phyloP scores from a whole-genome alignment of 2,113 vertebrate genomes.

The Eleginops maclovinus region DNA sequence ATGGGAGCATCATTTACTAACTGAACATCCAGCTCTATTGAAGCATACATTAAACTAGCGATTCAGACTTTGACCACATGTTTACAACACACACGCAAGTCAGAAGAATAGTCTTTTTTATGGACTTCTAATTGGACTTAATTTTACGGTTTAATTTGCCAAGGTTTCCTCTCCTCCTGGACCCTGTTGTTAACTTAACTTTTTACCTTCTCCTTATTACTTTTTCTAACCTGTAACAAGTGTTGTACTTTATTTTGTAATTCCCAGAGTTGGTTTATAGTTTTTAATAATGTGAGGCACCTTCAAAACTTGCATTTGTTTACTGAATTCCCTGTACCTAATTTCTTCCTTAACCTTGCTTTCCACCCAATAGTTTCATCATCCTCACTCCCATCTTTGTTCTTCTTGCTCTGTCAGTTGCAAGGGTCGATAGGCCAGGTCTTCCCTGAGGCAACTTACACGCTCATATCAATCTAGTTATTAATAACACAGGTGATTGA shows the following conservation, averaged over 20 bases:
- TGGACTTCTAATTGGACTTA: no score
- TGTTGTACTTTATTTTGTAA: neutral
- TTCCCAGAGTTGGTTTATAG: neutral
- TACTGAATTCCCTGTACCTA: neutral
- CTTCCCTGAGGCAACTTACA: constrained; percentile 28
- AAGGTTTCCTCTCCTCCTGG: neutral
- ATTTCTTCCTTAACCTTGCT: constrained; percentile 7
- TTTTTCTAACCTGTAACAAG: neutral
- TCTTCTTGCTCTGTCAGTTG: constrained; percentile 25
- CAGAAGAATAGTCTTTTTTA: no score
- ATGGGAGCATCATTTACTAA: no score
- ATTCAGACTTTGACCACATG: no score
- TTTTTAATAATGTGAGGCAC: neutral
- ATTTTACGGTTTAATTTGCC: neutral
- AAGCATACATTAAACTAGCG: no score
- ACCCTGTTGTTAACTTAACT: neutral
- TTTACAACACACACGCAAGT: no score
- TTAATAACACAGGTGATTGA: constrained; percentile 57
- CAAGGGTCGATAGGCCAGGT: constrained; percentile 36
- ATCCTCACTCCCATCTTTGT: constrained; percentile 1
- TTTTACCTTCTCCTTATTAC: neutral
- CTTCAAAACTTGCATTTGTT: neutral
- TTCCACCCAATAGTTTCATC: neutral
- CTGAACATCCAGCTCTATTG: no score
- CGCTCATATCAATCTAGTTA: constrained; percentile 44